A percentile compares a stretch with the other conserved stretches of the same genome.
These are phyloP conservation scores for Cheilosia soror DNA, from an alignment of 2,888 invertebrate species.

Conservation along the genomic window DNA sequence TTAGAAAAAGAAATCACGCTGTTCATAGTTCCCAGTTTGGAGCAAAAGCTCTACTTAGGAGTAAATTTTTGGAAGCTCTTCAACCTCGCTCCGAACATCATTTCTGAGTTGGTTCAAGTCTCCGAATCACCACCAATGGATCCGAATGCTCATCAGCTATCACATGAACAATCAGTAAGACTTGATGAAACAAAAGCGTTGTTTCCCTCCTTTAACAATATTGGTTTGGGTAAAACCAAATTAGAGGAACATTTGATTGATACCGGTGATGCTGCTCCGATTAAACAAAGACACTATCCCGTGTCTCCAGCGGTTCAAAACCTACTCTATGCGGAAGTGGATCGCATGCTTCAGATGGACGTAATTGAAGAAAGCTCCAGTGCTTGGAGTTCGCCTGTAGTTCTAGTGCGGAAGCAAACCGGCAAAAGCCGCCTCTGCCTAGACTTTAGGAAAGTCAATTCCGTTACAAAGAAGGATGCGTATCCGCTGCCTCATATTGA, in stretches of 20 bases:
- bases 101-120: neutral
- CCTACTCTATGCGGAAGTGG: too few species aligned
- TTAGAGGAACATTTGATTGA: too few species aligned
- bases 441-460: slow-evolving; percentile 3
- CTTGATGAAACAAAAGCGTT: neutral
- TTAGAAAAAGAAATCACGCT: neutral
- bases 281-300: too few species aligned
- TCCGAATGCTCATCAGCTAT: slow-evolving; percentile 5
- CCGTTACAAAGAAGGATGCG: slow-evolving; percentile 5
- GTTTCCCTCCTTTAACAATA: neutral
- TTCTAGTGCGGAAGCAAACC: too few species aligned
- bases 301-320: too few species aligned
- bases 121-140: neutral
- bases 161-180: neutral
- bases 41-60: neutral
- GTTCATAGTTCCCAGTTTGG: neutral
- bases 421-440: too few species aligned
- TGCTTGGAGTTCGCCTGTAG: too few species aligned
- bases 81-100: neutral
- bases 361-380: too few species aligned
- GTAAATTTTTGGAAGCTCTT: slow-evolving; percentile 2
- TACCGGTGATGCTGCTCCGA: too few species aligned
- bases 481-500: neutral
- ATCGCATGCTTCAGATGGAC: too few species aligned
- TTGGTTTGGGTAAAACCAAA: too few species aligned